phyloP scores from a whole-genome alignment of 2,888 invertebrate genomes.

The Eretmocerus hayati region DNA sequence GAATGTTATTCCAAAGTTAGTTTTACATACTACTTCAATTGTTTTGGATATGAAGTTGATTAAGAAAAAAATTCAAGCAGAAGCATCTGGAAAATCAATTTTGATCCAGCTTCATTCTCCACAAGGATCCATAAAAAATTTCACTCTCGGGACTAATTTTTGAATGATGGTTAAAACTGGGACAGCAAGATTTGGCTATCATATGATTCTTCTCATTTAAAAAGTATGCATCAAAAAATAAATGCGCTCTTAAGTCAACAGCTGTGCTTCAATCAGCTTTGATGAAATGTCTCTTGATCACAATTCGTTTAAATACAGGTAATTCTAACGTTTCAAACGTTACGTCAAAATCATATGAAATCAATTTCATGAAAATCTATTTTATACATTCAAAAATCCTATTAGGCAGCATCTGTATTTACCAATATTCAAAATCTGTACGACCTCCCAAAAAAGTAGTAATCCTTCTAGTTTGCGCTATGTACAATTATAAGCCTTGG shows the following conservation, averaged over 20 bases:
- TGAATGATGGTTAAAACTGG: too few relatives aligned
- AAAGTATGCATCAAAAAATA: conserved; percentile 14
- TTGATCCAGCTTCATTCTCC: too few relatives aligned
- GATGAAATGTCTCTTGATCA: conserved; percentile 21
- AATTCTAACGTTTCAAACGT: conserved; percentile 21
- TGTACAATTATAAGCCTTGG: conserved; percentile 18
- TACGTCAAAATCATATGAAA: background rate
- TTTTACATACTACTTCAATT: too few relatives aligned
- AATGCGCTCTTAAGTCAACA: conserved; percentile 23
- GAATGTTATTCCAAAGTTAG: conserved; percentile 24
- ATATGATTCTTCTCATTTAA: conserved; percentile 11
- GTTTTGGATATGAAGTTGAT: too few relatives aligned
- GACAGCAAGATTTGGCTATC: too few relatives aligned
- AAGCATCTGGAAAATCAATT: too few relatives aligned
- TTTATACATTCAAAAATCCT: conserved; percentile 1
- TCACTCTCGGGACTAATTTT: too few relatives aligned
- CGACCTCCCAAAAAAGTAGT: too few relatives aligned
- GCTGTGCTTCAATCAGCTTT: conserved; percentile 20
- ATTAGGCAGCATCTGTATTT: conserved; percentile 19
- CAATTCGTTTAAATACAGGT: conserved; percentile 17
- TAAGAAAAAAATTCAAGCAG: too few relatives aligned
- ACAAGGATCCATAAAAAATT: too few relatives aligned
- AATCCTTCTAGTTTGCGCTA: conserved; percentile 17
- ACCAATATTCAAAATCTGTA: conserved; percentile 17
- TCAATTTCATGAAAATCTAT: background rate